These are phyloP conservation scores for Eubucco bourcierii DNA, from an alignment of 2,113 vertebrate species.

Conservation along the genomic window DNA sequence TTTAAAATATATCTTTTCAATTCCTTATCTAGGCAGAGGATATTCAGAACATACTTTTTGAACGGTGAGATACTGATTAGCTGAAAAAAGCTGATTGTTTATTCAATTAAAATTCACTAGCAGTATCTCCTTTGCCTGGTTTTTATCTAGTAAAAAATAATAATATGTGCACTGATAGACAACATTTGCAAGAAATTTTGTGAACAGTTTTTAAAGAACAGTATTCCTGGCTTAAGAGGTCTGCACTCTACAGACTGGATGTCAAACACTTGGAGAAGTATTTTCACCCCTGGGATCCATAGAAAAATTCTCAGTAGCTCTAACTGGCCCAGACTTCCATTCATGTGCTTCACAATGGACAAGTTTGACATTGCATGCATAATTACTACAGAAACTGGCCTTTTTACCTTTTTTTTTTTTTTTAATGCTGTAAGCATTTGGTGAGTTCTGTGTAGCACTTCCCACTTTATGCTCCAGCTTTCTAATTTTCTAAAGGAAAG, in stretches of 20 bases:
- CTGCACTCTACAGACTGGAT: neutral
- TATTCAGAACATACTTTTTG: neutral
- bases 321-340: neutral
- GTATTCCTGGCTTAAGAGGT: neutral
- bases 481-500: constrained; percentile 1
- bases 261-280: neutral
- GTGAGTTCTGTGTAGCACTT: neutral
- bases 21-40: neutral
- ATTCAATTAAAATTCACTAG: neutral
- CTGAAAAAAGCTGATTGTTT: neutral
- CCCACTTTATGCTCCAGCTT: neutral
- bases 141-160: neutral
- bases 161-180: neutral
- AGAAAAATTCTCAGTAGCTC: neutral
- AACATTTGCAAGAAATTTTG: neutral
- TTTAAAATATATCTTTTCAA: neutral
- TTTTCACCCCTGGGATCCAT: neutral
- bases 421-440: neutral
- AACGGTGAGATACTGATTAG: neutral
- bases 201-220: neutral
- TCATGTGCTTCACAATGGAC: neutral
- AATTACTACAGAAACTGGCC: neutral
- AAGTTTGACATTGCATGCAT: neutral
- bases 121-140: neutral
- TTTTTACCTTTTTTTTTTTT: neutral